phyloP scores from a whole-genome alignment of 2,888 invertebrate species.

The Lucinisca nassula region DNA sequence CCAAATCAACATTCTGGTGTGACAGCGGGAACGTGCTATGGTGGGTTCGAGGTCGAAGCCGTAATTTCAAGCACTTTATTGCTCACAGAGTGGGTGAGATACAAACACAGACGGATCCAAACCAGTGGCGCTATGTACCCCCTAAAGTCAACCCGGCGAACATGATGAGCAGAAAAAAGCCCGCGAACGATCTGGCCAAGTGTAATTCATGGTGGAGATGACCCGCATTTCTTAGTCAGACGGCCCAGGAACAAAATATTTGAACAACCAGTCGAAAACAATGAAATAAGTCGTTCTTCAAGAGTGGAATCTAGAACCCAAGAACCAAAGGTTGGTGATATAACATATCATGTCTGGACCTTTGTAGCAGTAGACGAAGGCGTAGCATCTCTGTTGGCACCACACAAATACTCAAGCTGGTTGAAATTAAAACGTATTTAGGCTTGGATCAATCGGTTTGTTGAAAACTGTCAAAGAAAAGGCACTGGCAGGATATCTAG shows the following conservation, averaged over 20 bases:
- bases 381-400: not conserved
- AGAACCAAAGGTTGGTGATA: not conserved
- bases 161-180: not conserved
- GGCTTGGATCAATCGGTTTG: slow-evolving; percentile 45
- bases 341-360: not conserved
- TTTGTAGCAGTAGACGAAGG: not conserved
- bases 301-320: not conserved
- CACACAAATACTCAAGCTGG: slow-evolving; percentile 33
- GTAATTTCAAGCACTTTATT: slow-evolving; percentile 63
- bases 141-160: slow-evolving; percentile 29
- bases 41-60: slow-evolving; percentile 54
- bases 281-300: not conserved
- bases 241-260: slow-evolving; percentile 22
- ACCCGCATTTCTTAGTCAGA: slow-evolving; percentile 34
- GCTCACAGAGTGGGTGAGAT: slow-evolving; percentile 69
- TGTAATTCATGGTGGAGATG: slow-evolving; percentile 40
- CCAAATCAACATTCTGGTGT: slow-evolving; percentile 27
- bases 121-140: slow-evolving; percentile 52
- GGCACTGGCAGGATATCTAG: not conserved
- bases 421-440: not conserved
- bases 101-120: slow-evolving; percentile 42
- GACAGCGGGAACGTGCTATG: slow-evolving; percentile 53
- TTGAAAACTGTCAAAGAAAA: slow-evolving; percentile 28
- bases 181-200: not conserved
- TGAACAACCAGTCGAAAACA: not conserved